Base-by-base conservation (phyloP, 2,113 vertebrate species). In the Elgaria multicarinata region DNA sequence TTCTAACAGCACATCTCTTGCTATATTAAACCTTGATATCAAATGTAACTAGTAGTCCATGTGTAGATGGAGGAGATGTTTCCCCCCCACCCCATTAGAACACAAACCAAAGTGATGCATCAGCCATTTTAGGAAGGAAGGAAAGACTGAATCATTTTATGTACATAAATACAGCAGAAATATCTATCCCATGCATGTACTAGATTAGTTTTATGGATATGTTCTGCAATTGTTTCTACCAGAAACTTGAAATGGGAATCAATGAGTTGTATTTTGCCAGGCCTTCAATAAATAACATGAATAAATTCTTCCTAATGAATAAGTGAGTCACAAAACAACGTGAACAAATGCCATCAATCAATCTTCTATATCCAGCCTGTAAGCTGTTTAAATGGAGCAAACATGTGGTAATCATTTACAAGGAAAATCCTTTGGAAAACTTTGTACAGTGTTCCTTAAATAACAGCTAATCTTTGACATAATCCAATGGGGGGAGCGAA, bases 401-500 rank as follows among this genome's bases (percentile, higher is more conserved):
- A 95, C 95, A 96, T 95, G 93, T 96, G 96, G 94, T 95, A 95
- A 91, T 95, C 94, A 95, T 96, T 96, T 96, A 93, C 94, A 93
- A 91, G 81, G 91, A 96, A 96, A 96, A 95, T 96, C 95, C 90
- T 94, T 95, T 87, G 84, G 93, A 95, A 95, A 96, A 95, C 91
- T 92, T 92, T 1, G 0, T 91, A 91, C 87, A 88, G 77, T 0
- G 0, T 89, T 92, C 90, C 91, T 94, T 94, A 94, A 95, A 95
- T 95, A 2, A 88, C 92, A 95, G 85, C 87, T 96, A 95, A 96
- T 95, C 91, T 95, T 94, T 96, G 94, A 96, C 96, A 96, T 96
- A 95, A 96, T 95, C 95, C 94, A 93, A 94, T 94, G 94, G 92
- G 94, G 92, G 90, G 93, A 93, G 55, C 33, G 55, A 53, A 76